Conservation (phyloP, 2,797 vertebrate genomes). For the Rhinoraja longicauda region DNA sequence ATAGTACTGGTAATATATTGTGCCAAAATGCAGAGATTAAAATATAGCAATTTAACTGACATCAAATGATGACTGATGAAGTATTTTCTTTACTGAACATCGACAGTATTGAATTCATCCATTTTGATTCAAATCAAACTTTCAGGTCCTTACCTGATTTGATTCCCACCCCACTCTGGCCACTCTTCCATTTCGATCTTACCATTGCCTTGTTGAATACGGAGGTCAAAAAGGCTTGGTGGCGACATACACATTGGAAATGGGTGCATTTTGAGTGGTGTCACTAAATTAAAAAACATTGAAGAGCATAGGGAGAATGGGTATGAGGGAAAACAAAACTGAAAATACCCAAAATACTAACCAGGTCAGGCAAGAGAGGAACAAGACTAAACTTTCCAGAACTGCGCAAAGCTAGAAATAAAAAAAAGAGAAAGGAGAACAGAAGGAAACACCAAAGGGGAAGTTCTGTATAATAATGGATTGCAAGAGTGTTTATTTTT, state of each 20-base stretch:
- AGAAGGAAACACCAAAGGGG: background rate
- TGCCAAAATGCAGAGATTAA: background rate
- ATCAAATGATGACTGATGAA: background rate
- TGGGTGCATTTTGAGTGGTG: background rate
- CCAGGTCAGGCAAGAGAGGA: too few species aligned
- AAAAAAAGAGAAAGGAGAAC: background rate
- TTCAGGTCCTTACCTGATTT: background rate
- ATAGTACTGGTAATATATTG: background rate
- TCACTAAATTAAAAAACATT: background rate
- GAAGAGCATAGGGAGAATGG: background rate
- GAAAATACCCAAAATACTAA: too few species aligned
- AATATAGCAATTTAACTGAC: background rate
- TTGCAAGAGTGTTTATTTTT: background rate
- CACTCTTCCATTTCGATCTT: too few species aligned
- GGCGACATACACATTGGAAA: too few species aligned
- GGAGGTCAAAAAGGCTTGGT: too few species aligned
- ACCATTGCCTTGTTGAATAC: too few species aligned
- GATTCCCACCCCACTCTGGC: background rate
- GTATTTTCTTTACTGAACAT: background rate
- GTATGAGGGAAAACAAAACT: background rate
- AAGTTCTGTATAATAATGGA: too few species aligned
- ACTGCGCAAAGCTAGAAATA: too few species aligned
- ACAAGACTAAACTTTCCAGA: too few species aligned
- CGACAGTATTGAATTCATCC: background rate
- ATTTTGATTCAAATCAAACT: background rate